A percentile compares a stretch with the other conserved stretches of the same genome.
These are phyloP conservation scores for Vanacampus margaritifer DNA, from an alignment of 2,113 vertebrate genomes.

Conservation along the genomic window DNA sequence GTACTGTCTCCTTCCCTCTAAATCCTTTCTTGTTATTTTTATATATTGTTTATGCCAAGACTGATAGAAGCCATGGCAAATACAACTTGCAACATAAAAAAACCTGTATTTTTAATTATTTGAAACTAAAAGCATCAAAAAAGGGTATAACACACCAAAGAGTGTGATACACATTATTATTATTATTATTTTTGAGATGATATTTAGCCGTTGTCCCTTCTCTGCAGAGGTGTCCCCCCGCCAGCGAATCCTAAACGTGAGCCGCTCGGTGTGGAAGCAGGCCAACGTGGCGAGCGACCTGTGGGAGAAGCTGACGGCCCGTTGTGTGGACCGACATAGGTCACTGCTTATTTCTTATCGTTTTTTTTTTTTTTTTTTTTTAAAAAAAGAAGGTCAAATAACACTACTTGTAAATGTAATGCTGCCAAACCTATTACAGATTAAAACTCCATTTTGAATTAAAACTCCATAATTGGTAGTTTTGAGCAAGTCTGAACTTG, in stretches of 20 bases:
- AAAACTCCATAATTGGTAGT: too few species aligned
- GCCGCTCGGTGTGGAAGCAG: constrained; percentile 96
- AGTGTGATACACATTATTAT: not conserved
- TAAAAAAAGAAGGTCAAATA: not conserved
- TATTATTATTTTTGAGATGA: too few species aligned
- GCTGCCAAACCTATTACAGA: too few species aligned
- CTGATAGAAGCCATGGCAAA: not conserved
- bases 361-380: too few species aligned
- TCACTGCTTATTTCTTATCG: constrained; percentile 19
- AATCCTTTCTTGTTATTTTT: not conserved
- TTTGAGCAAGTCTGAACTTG: too few species aligned
- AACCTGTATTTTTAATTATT: not conserved
- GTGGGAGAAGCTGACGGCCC: constrained; percentile 93
- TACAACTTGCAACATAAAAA: not conserved
- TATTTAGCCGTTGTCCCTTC: not conserved
- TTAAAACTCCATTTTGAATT: too few species aligned
- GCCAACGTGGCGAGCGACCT: constrained; percentile 92
- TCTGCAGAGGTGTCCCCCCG: constrained; percentile 84
- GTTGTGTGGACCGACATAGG: constrained; percentile 89
- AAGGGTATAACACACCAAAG: too few species aligned
- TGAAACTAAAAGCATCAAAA: not conserved
- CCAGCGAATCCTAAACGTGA: constrained; percentile 86
- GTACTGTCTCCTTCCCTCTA: not conserved
- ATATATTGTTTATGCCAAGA: not conserved
- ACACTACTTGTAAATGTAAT: too few species aligned